A percentile compares a stretch with the other conserved stretches of the same genome.
These are phyloP conservation scores for Acholoe squamosa DNA, from an alignment of 2,888 invertebrate genomes.

Conservation along the genomic window DNA sequence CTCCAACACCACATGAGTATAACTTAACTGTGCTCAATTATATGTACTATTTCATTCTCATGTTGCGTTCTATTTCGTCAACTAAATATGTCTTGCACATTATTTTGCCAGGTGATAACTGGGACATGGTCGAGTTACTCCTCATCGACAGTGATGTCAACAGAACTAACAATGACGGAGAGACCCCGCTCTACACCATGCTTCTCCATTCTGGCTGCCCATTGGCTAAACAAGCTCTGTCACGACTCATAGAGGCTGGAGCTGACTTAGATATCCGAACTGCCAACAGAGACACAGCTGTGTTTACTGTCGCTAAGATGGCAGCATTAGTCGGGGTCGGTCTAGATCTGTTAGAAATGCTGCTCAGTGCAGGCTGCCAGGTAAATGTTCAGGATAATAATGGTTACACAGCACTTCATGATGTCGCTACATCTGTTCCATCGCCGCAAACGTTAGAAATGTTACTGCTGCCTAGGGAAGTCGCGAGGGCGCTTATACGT, in stretches of 20 bases:
- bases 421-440: neutral
- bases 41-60: too few relatives aligned
- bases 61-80: too few relatives aligned
- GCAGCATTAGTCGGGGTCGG: neutral
- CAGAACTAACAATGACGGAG: neutral
- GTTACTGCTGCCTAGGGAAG: neutral
- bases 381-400: neutral
- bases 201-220: neutral
- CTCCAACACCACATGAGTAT: too few relatives aligned
- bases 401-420: neutral
- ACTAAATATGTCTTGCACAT: too few relatives aligned
- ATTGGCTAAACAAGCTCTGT: neutral
- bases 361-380: conserved; percentile 25
- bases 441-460: neutral
- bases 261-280: neutral
- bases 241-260: neutral
- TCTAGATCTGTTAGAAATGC: neutral
- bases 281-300: neutral
- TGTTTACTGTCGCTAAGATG: neutral
- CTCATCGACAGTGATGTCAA: neutral
- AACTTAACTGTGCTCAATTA: too few relatives aligned
- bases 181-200: conserved; percentile 9
- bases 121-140: conserved; percentile 22
- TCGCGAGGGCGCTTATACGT: conserved; percentile 23
- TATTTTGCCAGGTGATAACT: neutral